Conservation (phyloP, 2,113 vertebrate genomes). For the Toxostoma redivivum region DNA sequence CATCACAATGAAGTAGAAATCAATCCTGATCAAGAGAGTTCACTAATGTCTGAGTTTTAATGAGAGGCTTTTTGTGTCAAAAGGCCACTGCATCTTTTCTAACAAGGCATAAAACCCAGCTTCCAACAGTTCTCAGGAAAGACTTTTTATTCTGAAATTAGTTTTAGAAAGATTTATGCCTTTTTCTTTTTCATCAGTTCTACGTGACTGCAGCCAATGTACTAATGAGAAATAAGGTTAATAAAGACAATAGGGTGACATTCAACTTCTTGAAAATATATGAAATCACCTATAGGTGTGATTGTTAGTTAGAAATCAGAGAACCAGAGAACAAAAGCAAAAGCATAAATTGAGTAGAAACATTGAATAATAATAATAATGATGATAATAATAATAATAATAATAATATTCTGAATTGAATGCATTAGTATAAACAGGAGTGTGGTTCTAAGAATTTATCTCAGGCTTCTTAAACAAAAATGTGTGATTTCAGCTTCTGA, state of each 20-base stretch:
- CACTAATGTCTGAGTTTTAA: conserved; percentile 24
- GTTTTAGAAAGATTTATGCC: not conserved
- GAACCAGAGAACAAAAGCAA: not conserved
- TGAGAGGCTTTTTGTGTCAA: conserved; percentile 6
- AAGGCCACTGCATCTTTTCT: not conserved
- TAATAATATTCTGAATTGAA: not conserved
- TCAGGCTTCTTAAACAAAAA: not conserved
- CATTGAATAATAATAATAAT: not conserved
- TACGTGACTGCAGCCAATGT: not conserved
- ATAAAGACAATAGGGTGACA: not conserved
- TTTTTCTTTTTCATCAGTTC: not conserved
- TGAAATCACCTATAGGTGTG: not conserved
- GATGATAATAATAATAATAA: not conserved
- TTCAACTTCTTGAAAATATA: not conserved
- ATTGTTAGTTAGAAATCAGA: not conserved
- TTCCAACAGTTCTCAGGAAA: not conserved
- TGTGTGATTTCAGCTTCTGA: not conserved
- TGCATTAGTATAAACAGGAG: not conserved
- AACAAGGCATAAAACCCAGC: not conserved
- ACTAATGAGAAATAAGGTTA: not conserved
- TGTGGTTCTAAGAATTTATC: not conserved
- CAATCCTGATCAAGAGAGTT: conserved; percentile 18
- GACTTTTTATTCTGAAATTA: not conserved
- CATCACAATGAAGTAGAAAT: conserved; percentile 21
- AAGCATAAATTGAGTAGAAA: not conserved